Conservation (phyloP, 2,113 vertebrate genomes). For the Orthonyx spaldingii region DNA sequence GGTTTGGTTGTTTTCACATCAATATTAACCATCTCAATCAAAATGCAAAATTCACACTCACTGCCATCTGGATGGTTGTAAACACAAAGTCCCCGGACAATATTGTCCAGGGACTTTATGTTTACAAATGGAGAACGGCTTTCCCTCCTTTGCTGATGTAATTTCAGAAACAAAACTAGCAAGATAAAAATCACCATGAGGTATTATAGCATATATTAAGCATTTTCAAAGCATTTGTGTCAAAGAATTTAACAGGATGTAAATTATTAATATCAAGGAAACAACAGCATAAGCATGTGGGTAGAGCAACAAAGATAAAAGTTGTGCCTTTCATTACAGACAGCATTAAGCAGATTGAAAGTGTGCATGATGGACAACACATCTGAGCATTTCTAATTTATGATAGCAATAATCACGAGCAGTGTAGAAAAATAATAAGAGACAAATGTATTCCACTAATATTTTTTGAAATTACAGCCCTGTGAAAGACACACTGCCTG, state of each 20-base stretch:
- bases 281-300: not conserved
- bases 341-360: not conserved
- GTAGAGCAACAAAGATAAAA: not conserved
- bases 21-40: not conserved
- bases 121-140: not conserved
- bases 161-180: not conserved
- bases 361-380: not conserved
- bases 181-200: not conserved
- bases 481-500: not conserved
- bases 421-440: not conserved
- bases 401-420: not conserved
- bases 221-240: not conserved
- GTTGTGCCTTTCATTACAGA: not conserved
- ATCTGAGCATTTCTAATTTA: not conserved
- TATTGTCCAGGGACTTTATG: not conserved
- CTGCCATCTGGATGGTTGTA: conserved; percentile 21
- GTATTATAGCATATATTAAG: not conserved
- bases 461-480: not conserved
- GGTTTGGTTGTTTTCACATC: not conserved
- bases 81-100: not conserved
- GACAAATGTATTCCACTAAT: not conserved
- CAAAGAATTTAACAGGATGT: not conserved
- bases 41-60: conserved; percentile 16
- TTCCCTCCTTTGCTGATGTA: not conserved
- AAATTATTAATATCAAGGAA: not conserved